phyloP scores from a whole-genome alignment of 1,140 invertebrate genomes.

The Danaus plexippus region DNA sequence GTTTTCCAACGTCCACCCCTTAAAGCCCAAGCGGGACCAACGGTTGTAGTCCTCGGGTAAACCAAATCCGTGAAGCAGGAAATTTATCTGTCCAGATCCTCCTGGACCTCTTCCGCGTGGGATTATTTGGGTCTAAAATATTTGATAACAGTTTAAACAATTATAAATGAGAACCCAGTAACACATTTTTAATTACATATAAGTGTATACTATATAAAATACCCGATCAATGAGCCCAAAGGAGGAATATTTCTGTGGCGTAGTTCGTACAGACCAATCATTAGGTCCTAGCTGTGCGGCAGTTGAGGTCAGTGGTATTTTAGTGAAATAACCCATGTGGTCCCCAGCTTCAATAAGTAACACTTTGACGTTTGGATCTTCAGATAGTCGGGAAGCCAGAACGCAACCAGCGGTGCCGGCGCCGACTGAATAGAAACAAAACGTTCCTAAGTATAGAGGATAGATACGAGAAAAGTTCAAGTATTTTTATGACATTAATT shows the following conservation, averaged over 20 bases:
- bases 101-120: slow-evolving; percentile 80
- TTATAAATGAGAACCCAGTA: not conserved
- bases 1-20: slow-evolving; percentile 42
- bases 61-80: slow-evolving; percentile 77
- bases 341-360: slow-evolving; percentile 81
- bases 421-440: slow-evolving; percentile 73
- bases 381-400: slow-evolving; percentile 78
- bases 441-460: no score
- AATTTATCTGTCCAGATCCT: slow-evolving; percentile 80
- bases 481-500: no score
- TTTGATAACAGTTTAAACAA: not conserved
- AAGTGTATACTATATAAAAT: slow-evolving; percentile 6
- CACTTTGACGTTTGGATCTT: slow-evolving; percentile 73
- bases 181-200: no score
- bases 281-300: slow-evolving; percentile 75
- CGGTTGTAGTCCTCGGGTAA: slow-evolving; percentile 74
- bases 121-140: slow-evolving; percentile 72
- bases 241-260: slow-evolving; percentile 76
- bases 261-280: slow-evolving; percentile 78
- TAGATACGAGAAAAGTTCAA: no score
- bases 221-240: slow-evolving; percentile 75
- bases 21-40: slow-evolving; percentile 69
- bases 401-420: slow-evolving; percentile 87
- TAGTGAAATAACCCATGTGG: slow-evolving; percentile 75
- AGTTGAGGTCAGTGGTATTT: slow-evolving; percentile 76